Conservation (phyloP, 2,797 vertebrate genomes). For the Chaenodraco wilsoni region DNA sequence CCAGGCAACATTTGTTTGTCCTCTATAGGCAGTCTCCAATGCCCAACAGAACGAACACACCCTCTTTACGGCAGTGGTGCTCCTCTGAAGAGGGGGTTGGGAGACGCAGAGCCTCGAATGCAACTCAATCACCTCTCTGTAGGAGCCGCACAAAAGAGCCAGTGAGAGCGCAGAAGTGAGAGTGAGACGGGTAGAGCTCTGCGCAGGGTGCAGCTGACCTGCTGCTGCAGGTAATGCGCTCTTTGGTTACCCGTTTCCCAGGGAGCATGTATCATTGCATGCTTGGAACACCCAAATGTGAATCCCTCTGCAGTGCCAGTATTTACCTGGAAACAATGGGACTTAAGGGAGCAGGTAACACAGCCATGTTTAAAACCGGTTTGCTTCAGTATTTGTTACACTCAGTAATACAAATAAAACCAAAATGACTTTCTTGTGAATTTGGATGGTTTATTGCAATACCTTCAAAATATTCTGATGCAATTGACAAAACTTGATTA, state of each 20-base stretch:
- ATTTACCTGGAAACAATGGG: constrained; percentile 51
- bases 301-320: constrained; percentile 33
- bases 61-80: constrained; percentile 41
- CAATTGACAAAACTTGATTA: neutral
- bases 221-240: constrained; percentile 72
- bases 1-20: constrained; percentile 83
- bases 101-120: constrained; percentile 64
- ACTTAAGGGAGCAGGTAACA: constrained; percentile 31
- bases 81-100: constrained; percentile 69
- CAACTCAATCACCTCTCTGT: constrained; percentile 80
- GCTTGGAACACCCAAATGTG: constrained; percentile 50
- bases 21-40: constrained; percentile 64
- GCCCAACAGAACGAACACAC: constrained; percentile 57
- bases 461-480: neutral
- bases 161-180: constrained; percentile 76
- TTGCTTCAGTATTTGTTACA: constrained; percentile 11
- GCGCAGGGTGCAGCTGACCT: constrained; percentile 58
- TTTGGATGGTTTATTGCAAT: constrained; percentile 1
- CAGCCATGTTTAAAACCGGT: constrained; percentile 26
- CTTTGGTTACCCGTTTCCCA: constrained; percentile 78
- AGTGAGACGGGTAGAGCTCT: constrained; percentile 42
- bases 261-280: constrained; percentile 49
- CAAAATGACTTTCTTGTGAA: neutral
- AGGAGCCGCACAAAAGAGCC: constrained; percentile 75
- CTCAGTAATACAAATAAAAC: constrained; percentile 19